Base-by-base conservation (phyloP, 2,113 vertebrate genomes). In the Melanerpes formicivorus region DNA sequence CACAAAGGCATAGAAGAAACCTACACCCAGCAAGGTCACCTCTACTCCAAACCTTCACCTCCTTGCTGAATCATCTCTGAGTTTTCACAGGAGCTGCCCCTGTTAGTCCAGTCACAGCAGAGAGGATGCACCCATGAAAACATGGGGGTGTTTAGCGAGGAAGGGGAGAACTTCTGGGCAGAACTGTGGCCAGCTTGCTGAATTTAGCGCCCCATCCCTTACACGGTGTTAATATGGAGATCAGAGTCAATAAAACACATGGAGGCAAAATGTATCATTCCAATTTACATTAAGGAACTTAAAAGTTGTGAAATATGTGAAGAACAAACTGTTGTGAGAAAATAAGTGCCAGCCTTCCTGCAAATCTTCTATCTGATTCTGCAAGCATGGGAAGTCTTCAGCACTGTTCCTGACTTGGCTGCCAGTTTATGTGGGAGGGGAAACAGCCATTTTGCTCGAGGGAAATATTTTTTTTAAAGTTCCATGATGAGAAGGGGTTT, bases 241-340 rank as follows among this genome's bases (percentile, higher is more conserved):
- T 92, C 87, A 80, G 89, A 95, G 94, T 94, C 94, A 96, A 95
- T 84, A 96, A 96, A 96, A 95, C 96, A 95, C 96, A 95, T 93
- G 95, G 93, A 96, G 85, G n/a, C 92, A 93, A 96, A 96, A 92
- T 96, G 90, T 87, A 95, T 30, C 87, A 92, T 88, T 93, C 96
- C 94, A 94, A 95, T 96, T 96, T 96, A 96, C 93, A 96, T 96
- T 95, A 93, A 95, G 87, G 79, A 94, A 93, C 96, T 96, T 96
- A 96, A 94, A 96, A 96, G 96, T 96, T 96, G 95, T 96, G 96
- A 96, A 96, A 94, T 96, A 96, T 96, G 96, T 94, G 95, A 96
- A 96, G 95, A 96, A 96, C 94, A 96, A 96, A 95, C 95, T 96
- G 94, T 96, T 95, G 95, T 96, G 96, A 96, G 95, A 96, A 96